phyloP scores from a whole-genome alignment of 2,797 vertebrate species.

The Gila robusta region DNA sequence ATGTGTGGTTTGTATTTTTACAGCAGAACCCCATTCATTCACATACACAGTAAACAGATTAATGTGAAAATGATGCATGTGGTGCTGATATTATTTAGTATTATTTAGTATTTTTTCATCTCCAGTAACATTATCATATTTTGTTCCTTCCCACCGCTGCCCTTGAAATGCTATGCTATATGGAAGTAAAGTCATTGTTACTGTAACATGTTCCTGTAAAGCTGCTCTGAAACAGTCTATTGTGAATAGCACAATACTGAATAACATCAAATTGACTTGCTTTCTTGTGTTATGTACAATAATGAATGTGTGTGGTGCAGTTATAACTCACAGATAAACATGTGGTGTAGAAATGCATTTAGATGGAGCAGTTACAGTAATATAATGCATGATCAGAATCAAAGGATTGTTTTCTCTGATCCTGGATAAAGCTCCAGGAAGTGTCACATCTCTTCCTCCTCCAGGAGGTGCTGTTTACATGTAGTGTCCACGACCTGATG shows the following conservation, averaged over 20 bases:
- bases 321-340: neutral
- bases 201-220: neutral
- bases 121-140: neutral
- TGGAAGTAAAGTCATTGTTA: neutral
- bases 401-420: neutral
- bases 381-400: neutral
- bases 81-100: neutral
- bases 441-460: neutral
- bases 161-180: neutral
- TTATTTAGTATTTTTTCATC: neutral
- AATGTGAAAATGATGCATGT: neutral
- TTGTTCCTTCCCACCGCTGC: too few relatives aligned
- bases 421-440: neutral
- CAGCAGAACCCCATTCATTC: neutral
- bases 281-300: neutral
- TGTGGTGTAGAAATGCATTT: neutral
- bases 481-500: neutral
- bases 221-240: neutral
- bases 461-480: constrained; percentile 21
- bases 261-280: neutral
- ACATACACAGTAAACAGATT: neutral
- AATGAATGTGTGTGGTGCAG: neutral
- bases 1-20: neutral
- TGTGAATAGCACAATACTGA: neutral
- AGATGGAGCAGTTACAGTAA: neutral